Evolutionary conservation across 2,888 invertebrate species (phyloP), one percentile per base, ranked within the genome.

Genomic region (Ptychoptera contaminata): DNA sequence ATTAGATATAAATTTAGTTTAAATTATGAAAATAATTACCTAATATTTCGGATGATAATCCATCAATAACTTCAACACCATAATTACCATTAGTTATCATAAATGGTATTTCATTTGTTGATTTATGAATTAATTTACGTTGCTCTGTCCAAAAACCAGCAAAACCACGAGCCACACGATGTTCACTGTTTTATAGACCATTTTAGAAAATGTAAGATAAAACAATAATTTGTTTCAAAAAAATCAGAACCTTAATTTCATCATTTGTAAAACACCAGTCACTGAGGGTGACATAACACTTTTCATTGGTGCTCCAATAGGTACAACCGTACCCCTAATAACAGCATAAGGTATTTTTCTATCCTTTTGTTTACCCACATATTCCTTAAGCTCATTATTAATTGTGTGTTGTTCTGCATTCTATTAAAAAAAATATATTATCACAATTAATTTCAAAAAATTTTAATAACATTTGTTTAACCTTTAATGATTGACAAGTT

Each of bases 91-190:
- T 72, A 55, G 69, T 72, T 43, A 91, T 64, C 40, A 76, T 76
- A 61, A 91, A 91, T 2, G 90, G 90, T 57, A 85, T 81, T 42
- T 77, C 73, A 60, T 87, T 85, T 56, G 76, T 77, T 9, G 82
- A 77, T 55, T 84, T 80, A 56, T 85, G 81, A 48, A 90, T 77
- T 2, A 80, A 76, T 50, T 82, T 74, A 35, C 82, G 79, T 55
- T 82, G 81, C 54, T 88, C 84, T 0, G 82, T 78, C 87, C 87
- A 87, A 64, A 85, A 86, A 5, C 87, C 87, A n/a, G 82, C 79
- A 6, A 82, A 78, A 31, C 79, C 82, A 54, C 86, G 70, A n/a
- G 84, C 80, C 49, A 85, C 76, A 6, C 83, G 78, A 69, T 86
- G 86, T 64, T 87, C 86, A 56, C 82, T 82, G 23, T 23, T 23